These are phyloP conservation scores for Drosophila mimica DNA, from an alignment of 2,888 invertebrate genomes.

Conservation along the genomic window DNA sequence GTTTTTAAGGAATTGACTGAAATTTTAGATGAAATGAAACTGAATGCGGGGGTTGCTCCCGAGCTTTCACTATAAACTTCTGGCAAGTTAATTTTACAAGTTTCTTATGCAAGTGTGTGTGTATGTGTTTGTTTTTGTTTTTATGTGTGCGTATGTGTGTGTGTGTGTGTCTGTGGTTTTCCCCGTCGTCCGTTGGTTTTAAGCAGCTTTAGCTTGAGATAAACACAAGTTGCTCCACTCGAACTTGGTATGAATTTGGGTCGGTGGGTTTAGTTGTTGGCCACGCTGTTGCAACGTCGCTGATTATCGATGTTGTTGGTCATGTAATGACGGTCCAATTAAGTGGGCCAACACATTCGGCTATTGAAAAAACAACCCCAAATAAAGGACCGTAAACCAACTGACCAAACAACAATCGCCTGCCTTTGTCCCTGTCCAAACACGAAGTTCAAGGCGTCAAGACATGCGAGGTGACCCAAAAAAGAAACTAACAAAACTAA, in stretches of 20 bases:
- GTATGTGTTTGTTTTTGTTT: not conserved
- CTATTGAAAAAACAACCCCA: slow-evolving; percentile 25
- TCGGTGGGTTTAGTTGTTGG: slow-evolving; percentile 43
- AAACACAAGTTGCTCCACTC: slow-evolving; percentile 14
- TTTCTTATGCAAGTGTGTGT: slow-evolving; percentile 3
- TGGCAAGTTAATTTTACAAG: slow-evolving; percentile 3
- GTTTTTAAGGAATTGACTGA: not conserved
- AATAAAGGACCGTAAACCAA: slow-evolving; percentile 12
- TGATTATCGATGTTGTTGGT: slow-evolving; percentile 42
- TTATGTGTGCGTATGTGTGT: not conserved
- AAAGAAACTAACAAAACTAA: slow-evolving; percentile 20
- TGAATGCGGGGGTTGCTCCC: no score
- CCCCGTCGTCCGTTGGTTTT: slow-evolving; percentile 17
- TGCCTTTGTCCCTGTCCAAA: slow-evolving; percentile 9
- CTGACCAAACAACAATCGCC: slow-evolving; percentile 35
- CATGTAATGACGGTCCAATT: slow-evolving; percentile 40
- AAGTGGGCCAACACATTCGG: slow-evolving; percentile 35
- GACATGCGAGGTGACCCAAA: slow-evolving; percentile 38
- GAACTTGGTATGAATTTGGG: slow-evolving; percentile 34
- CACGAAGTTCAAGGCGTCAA: slow-evolving; percentile 64
- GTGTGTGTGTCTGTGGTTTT: not conserved
- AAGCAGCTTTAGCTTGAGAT: slow-evolving; percentile 39
- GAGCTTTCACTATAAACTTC: not conserved
- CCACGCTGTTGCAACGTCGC: slow-evolving; percentile 18
- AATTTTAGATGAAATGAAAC: not conserved